Base-by-base conservation (phyloP, 2,888 invertebrate genomes). In the Trachelus stipa region DNA sequence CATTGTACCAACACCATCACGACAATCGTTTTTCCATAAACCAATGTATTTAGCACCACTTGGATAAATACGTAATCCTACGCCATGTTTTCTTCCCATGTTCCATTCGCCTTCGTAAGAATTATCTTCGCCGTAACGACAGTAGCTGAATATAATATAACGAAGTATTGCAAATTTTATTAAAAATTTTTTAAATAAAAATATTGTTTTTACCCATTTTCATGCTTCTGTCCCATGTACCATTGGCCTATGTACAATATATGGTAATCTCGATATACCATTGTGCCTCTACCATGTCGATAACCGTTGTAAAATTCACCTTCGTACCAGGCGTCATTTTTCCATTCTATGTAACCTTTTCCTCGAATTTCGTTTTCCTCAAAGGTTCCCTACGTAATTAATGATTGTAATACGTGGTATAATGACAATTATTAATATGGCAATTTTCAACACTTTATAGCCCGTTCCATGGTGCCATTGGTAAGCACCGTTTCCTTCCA, bases 1-100 rank as follows among this genome's bases (percentile, higher is more conserved):
- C 93, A 94, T 94, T 34, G 93, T 89, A 68, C 95, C 95, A 80
- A 91, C 90, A n/a, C 95, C 94, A 85, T 94, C 91, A 81, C 93
- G 92, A 31, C 91, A 83, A 76, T 93, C 92, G 76, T 91, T 86
- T 69, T 92, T 89, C 94, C 94, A 94, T 77, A 92, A 88, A 23
- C 95, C 95, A 85, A 92, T 91, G 84, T 94, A 95, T 40, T 92
- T 93, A 11, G 92, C 91, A 23, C 93, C 94, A 79, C 90, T 91
- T 78, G 92, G 85, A 92, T 94, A 94, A 11, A 91, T 89, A 11
- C 94, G 93, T 31, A 92, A 87, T 1, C 94, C 95, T 68, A 85
- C 86, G 0, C 95, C 94, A 73, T 94, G 92, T 78, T 87, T 88
- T 76, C 86, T 78, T 80, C 91, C 90, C 81, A 91, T 88, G 1